Percentiles rank a stretch among this genome's conserved stretches.
Evolutionary conservation across 2,888 invertebrate genomes (phyloP).

Genomic region (Tenthredo amoena): DNA sequence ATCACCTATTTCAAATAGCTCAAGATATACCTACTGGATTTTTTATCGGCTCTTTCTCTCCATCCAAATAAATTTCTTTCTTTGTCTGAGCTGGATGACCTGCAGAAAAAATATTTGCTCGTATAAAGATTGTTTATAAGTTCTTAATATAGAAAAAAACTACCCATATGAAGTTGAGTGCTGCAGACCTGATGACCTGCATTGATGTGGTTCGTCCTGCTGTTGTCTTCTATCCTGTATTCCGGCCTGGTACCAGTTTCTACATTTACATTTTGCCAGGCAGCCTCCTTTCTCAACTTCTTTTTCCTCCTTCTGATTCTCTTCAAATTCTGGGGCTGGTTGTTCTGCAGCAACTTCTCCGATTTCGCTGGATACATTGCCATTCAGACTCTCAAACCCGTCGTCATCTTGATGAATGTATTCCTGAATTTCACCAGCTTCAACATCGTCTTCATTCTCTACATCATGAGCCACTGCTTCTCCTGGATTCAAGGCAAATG

Average conservation of each 20-base stretch:
- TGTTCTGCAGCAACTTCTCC: constrained; percentile 76
- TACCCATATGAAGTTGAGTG: background rate
- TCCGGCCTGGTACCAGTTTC: constrained; percentile 20
- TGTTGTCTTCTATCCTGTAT: constrained; percentile 9
- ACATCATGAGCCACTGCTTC: background rate
- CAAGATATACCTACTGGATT: constrained; percentile 64
- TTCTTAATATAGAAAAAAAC: background rate
- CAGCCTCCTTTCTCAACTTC: background rate
- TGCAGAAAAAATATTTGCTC: constrained; percentile 65
- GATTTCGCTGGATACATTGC: constrained; percentile 88
- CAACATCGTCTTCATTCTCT: background rate
- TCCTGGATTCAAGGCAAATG: background rate
- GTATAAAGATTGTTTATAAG: background rate
- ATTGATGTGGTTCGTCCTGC: background rate
- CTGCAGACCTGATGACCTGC: constrained; percentile 28
- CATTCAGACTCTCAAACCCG: constrained; percentile 92
- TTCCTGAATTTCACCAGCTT: constrained; percentile 16
- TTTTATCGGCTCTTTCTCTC: constrained; percentile 64
- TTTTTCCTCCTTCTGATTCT: background rate
- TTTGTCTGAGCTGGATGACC: constrained; percentile 64
- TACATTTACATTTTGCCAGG: constrained; percentile 14
- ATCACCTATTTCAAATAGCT: constrained; percentile 12
- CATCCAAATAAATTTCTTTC: constrained; percentile 65
- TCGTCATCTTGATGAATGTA: constrained; percentile 83
- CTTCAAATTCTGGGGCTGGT: background rate